A percentile compares a stretch with the other conserved stretches of the same genome.
Conservation (phyloP, 2,113 vertebrate species). For the Vulpes ferrilata region DNA sequence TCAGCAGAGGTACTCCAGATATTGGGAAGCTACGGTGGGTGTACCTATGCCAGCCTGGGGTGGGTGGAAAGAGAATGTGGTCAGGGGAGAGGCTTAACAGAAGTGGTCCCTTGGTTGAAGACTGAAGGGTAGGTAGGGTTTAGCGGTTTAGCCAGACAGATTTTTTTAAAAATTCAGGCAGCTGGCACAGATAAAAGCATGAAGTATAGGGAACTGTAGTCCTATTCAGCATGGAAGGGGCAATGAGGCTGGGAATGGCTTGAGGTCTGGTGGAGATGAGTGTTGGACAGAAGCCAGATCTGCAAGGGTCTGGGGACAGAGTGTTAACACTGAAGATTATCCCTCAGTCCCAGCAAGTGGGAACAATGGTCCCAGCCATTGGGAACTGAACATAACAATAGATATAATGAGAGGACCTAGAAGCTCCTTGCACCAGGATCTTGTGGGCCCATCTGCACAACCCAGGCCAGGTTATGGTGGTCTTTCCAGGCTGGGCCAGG, state of each 20-base stretch:
- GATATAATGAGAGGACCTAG: not conserved
- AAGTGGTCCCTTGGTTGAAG: not conserved
- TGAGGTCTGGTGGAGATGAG: not conserved
- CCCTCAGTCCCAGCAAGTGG: not conserved
- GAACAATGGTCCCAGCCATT: not conserved
- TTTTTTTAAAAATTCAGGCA: too few species aligned
- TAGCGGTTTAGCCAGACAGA: not conserved
- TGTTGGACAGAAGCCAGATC: not conserved
- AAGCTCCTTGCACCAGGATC: not conserved
- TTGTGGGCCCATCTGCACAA: not conserved
- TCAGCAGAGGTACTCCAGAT: not conserved
- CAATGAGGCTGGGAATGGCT: not conserved
- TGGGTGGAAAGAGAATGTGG: not conserved
- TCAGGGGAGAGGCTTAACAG: not conserved
- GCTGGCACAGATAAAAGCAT: accelerated
- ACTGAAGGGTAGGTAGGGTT: not conserved
- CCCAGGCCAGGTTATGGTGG: not conserved
- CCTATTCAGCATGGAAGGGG: not conserved
- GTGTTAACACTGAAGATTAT: not conserved
- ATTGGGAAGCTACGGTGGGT: accelerated
- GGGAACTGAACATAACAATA: not conserved
- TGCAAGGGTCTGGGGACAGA: not conserved
- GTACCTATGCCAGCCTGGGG: not conserved
- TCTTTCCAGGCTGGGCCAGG: not conserved
- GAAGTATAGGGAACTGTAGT: accelerated